Conservation (phyloP, 2,113 vertebrate species). For the Puffinus mauretanicus region DNA sequence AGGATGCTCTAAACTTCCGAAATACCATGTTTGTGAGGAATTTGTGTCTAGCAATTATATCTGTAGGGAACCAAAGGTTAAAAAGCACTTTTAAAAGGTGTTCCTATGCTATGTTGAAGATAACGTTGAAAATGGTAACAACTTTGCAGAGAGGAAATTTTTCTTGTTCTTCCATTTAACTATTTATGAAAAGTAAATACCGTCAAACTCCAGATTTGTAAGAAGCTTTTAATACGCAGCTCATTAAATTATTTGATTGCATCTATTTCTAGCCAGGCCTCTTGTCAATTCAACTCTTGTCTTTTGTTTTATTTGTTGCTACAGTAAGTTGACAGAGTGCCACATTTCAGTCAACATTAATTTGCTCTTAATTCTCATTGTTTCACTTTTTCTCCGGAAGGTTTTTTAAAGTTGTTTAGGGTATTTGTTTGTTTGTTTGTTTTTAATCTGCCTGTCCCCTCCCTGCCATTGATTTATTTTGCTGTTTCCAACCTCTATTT, state of each 20-base stretch:
- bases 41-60: not conserved
- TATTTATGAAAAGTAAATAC: not conserved
- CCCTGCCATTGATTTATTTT: not conserved
- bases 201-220: not conserved
- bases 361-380: not conserved
- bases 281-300: not conserved
- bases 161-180: not conserved
- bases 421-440: not conserved
- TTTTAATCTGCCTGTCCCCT: not conserved
- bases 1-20: not conserved
- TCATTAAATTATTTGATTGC: not conserved
- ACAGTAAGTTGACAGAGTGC: not conserved
- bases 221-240: not conserved
- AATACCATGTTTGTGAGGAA: not conserved
- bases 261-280: not conserved
- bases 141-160: not conserved
- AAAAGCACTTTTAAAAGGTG: not conserved
- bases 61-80: not conserved
- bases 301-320: not conserved
- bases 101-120: not conserved
- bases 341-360: not conserved
- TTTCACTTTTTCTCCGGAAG: not conserved
- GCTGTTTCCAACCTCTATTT: not conserved
- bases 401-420: not conserved
- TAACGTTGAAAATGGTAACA: not conserved